A percentile compares a stretch with the other conserved stretches of the same genome.
phyloP scores from a whole-genome alignment of 2,113 vertebrate species.

The Trachemys scripta region DNA sequence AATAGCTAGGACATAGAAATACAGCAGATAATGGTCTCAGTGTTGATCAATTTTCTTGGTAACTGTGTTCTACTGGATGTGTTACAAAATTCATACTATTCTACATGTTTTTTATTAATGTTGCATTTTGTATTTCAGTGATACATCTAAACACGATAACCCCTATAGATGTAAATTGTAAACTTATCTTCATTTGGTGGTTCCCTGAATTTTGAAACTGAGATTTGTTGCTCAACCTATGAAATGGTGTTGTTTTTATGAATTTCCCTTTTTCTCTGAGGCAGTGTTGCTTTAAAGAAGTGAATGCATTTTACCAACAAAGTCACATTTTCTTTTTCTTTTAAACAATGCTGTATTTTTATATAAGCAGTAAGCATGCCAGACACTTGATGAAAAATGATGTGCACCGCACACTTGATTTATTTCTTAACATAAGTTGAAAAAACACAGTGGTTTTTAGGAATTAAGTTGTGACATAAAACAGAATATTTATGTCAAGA shows the following conservation, averaged over 20 bases:
- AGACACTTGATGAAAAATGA: slow-evolving; percentile 60
- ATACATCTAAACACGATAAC: background rate
- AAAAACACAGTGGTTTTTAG: slow-evolving; percentile 53
- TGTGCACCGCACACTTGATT: slow-evolving; percentile 29
- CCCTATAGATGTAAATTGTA: background rate
- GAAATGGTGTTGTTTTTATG: background rate
- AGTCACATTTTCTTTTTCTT: background rate
- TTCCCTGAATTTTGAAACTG: background rate
- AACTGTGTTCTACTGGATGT: background rate
- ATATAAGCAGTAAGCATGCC: slow-evolving; percentile 24
- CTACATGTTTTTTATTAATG: background rate
- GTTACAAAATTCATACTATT: background rate
- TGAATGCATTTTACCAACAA: background rate
- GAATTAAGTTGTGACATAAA: slow-evolving; percentile 67
- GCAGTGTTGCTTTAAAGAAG: background rate
- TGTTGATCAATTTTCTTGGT: background rate
- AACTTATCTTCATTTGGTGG: background rate
- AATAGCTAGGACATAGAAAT: background rate
- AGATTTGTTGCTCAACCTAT: background rate
- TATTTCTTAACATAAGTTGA: slow-evolving; percentile 63
- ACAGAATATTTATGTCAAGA: slow-evolving; percentile 55
- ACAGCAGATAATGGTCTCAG: background rate
- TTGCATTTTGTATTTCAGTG: background rate
- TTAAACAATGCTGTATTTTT: slow-evolving; percentile 55
- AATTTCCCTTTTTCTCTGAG: background rate